Percentiles rank a stretch among this genome's conserved stretches.
These are phyloP conservation scores for Arge pagana DNA, from an alignment of 2,888 invertebrate species.

Conservation along the genomic window DNA sequence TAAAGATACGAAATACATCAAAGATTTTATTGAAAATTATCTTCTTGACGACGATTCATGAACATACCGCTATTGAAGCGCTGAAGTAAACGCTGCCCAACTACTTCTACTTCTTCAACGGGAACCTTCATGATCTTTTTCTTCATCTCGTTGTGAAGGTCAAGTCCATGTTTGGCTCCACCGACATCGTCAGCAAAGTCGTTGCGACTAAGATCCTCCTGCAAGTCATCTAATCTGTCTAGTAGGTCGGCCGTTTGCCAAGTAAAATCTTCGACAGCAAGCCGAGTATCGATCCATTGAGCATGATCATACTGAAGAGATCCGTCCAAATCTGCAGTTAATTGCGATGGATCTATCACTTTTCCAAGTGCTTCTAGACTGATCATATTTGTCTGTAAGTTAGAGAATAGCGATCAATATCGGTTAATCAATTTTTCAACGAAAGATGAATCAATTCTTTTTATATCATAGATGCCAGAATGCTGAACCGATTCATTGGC, in stretches of 20 bases:
- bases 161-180: slow-evolving; percentile 88
- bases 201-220: slow-evolving; percentile 89
- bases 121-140: slow-evolving; percentile 92
- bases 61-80: slow-evolving; percentile 59
- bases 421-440: too few relatives aligned
- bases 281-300: slow-evolving; percentile 94
- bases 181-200: slow-evolving; percentile 95
- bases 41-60: background rate
- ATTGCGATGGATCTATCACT: slow-evolving; percentile 89
- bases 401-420: too few relatives aligned
- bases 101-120: slow-evolving; percentile 89
- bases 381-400: slow-evolving; percentile 89
- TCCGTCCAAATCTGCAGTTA: slow-evolving; percentile 93
- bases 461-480: too few relatives aligned
- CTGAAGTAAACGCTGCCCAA: slow-evolving; percentile 76
- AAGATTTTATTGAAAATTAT: slow-evolving; percentile 2
- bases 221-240: slow-evolving; percentile 89
- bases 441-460: too few relatives aligned
- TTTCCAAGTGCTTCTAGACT: slow-evolving; percentile 93
- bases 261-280: slow-evolving; percentile 93
- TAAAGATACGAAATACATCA: slow-evolving; percentile 6
- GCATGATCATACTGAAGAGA: slow-evolving; percentile 93
- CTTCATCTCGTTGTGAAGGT: slow-evolving; percentile 92
- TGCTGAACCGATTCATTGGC: too few relatives aligned
- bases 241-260: slow-evolving; percentile 95